Percentiles rank a stretch among this genome's conserved stretches.
phyloP scores from a whole-genome alignment of 1,140 invertebrate species.

The Drosophila tristis region DNA sequence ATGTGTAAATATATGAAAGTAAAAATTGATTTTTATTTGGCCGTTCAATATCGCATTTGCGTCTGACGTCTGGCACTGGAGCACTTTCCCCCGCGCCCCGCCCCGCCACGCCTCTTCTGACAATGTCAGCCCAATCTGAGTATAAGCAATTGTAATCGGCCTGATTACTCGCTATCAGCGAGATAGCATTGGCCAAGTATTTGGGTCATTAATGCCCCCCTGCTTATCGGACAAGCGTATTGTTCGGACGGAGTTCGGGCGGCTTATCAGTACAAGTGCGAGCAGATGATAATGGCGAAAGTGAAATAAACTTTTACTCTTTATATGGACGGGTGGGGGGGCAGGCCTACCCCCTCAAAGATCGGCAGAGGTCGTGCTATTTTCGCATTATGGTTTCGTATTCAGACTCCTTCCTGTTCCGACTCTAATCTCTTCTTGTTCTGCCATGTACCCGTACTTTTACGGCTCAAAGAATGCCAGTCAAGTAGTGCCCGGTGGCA shows the following conservation, averaged over 20 bases:
- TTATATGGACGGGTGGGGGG: not conserved
- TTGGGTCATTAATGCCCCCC: conserved; percentile 46
- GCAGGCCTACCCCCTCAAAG: not conserved
- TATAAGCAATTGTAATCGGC: not conserved
- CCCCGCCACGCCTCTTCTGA: no score
- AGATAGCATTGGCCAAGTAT: conserved; percentile 18
- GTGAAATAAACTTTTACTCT: conserved; percentile 25
- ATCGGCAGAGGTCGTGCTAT: not conserved
- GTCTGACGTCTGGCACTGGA: conserved; percentile 33
- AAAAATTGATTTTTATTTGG: conserved; percentile 10
- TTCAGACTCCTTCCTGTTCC: conserved; percentile 14
- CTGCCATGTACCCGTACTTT: not conserved
- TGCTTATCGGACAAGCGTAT: conserved; percentile 36
- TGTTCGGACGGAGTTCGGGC: not conserved
- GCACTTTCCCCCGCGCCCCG: not conserved
- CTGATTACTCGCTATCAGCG: not conserved
- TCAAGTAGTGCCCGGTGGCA: conserved; percentile 3
- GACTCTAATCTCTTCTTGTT: not conserved
- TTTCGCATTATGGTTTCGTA: not conserved
- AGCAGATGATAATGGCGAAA: conserved; percentile 42
- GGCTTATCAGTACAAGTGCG: conserved; percentile 29
- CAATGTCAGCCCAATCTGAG: no score
- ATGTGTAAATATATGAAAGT: conserved; percentile 38
- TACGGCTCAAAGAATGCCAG: conserved; percentile 17
- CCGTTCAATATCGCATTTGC: not conserved